Percentiles rank a stretch among this genome's conserved stretches.
Conservation (phyloP, 2,797 vertebrate genomes). For the Potorous gilbertii region DNA sequence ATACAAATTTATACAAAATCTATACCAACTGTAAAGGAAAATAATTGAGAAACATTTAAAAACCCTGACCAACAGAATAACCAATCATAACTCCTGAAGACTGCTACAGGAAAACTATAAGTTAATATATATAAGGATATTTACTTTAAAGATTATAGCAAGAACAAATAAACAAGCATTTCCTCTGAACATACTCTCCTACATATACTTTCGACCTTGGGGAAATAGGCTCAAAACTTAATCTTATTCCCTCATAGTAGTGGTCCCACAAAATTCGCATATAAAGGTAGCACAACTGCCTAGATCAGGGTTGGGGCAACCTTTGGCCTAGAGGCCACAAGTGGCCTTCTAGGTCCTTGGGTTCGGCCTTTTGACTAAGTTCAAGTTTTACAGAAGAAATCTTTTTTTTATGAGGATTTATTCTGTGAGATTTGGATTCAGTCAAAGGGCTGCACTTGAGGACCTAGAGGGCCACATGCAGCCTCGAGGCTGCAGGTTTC, state of each 20-base stretch:
- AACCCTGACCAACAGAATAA: background rate
- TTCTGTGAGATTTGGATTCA: no score
- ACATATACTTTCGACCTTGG: background rate
- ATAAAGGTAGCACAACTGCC: background rate
- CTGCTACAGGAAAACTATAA: no score
- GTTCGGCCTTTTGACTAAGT: no score
- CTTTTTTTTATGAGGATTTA: no score
- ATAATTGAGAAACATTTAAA: background rate
- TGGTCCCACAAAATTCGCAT: background rate
- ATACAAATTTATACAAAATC: background rate
- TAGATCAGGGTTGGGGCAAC: background rate
- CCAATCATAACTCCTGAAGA: background rate
- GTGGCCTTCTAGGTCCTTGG: no score
- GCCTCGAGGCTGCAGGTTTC: no score
- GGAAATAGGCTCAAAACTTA: background rate
- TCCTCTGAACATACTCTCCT: background rate
- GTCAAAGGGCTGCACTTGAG: no score
- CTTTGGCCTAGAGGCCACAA: no score
- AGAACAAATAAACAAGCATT: background rate
- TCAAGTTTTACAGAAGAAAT: no score
- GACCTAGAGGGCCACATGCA: no score
- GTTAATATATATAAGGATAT: background rate
- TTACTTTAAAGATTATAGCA: background rate
- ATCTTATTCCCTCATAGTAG: background rate
- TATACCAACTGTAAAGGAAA: background rate